Conservation (phyloP, 1,140 invertebrate genomes). For the Lucilia cuprina region DNA sequence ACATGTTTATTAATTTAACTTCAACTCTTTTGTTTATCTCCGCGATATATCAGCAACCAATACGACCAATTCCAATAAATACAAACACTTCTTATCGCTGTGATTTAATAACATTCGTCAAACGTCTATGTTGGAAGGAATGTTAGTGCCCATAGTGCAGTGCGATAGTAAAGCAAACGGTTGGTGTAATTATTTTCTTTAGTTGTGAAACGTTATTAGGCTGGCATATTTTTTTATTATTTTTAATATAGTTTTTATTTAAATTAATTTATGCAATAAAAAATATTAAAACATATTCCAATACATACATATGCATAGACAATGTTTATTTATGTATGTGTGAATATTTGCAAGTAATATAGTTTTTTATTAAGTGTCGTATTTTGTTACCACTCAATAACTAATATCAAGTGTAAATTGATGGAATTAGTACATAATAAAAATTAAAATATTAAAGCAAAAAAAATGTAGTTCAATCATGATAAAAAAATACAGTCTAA, state of each 20-base stretch:
- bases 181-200: no score
- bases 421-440: constrained; percentile 3
- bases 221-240: background rate
- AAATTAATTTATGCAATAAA: constrained; percentile 4
- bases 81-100: background rate
- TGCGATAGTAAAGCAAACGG: no score
- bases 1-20: background rate
- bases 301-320: no score
- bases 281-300: background rate
- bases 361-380: background rate
- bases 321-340: no score
- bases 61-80: background rate
- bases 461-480: background rate
- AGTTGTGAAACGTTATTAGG: background rate
- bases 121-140: background rate
- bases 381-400: constrained; percentile 2
- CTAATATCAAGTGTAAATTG: constrained; percentile 2
- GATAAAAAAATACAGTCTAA: background rate
- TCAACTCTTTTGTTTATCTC: background rate
- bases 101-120: background rate
- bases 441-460: background rate
- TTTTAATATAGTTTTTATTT: background rate
- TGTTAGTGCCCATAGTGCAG: no score
- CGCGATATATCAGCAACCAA: background rate
- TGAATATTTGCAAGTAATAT: background rate